phyloP scores from a whole-genome alignment of 2,888 invertebrate species.

The Agelastica alni region DNA sequence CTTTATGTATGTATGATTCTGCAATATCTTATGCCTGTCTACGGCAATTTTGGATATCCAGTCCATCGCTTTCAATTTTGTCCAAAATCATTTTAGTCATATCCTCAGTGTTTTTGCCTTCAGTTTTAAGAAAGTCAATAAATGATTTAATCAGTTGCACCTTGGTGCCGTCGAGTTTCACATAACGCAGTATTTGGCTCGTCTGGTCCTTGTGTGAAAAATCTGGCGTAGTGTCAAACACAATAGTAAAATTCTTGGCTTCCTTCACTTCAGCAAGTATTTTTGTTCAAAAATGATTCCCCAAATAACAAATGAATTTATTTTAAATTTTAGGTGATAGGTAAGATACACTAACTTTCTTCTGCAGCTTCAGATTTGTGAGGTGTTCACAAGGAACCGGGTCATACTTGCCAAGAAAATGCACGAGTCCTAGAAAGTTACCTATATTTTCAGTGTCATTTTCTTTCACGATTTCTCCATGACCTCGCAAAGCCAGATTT shows the following conservation, averaged over 20 bases:
- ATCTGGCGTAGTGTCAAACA: constrained; percentile 36
- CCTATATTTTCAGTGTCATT: background rate
- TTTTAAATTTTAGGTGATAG: background rate
- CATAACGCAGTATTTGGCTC: too few relatives aligned
- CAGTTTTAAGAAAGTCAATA: too few relatives aligned
- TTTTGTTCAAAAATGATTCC: too few relatives aligned
- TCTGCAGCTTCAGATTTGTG: too few relatives aligned
- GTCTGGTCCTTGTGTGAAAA: constrained; percentile 37
- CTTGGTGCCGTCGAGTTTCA: background rate
- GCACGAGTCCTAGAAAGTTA: background rate
- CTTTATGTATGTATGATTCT: too few relatives aligned
- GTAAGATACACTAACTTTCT: background rate
- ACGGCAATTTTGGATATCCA: background rate
- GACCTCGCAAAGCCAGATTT: background rate
- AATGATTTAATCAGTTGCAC: background rate
- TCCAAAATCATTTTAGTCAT: too few relatives aligned
- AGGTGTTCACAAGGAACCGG: background rate
- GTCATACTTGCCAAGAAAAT: too few relatives aligned
- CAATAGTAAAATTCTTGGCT: too few relatives aligned
- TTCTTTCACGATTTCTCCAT: background rate
- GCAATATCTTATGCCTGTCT: background rate
- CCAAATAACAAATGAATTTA: background rate
- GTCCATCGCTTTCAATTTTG: too few relatives aligned
- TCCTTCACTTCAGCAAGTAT: background rate
- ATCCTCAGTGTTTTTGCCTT: too few relatives aligned